phyloP scores from a whole-genome alignment of 92 coral and sea anemone genomes.

The Blastomussa wellsi region DNA sequence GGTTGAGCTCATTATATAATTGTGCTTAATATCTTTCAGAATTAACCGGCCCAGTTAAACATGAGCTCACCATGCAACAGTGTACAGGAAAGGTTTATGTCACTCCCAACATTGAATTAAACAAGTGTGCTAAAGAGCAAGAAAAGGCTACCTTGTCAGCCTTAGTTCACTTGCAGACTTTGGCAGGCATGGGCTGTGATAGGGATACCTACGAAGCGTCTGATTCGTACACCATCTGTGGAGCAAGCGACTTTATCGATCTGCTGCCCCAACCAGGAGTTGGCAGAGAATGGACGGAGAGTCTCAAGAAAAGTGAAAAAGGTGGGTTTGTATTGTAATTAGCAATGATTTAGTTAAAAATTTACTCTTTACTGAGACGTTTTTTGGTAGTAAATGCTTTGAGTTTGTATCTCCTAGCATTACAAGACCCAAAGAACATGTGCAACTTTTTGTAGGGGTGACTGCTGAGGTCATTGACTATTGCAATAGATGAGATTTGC shows the following conservation, averaged over 20 bases:
- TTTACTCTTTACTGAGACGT: background rate
- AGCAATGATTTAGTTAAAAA: background rate
- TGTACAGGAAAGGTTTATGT: conserved; percentile 75
- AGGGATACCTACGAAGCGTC: conserved; percentile 86
- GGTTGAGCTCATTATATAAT: background rate
- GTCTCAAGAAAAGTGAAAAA: conserved; percentile 22
- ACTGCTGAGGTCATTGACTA: too few relatives aligned
- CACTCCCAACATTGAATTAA: conserved; percentile 68
- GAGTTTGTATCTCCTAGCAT: too few relatives aligned
- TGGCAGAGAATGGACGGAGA: conserved; percentile 77
- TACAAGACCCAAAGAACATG: too few relatives aligned
- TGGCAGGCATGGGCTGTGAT: conserved; percentile 84
- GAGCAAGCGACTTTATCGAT: conserved; percentile 72
- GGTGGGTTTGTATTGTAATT: conserved; percentile 41
- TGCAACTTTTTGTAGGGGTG: too few relatives aligned
- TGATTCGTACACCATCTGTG: conserved; percentile 80
- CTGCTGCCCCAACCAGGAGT: conserved; percentile 77
- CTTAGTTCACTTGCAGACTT: conserved; percentile 59
- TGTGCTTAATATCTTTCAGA: conserved; percentile 40
- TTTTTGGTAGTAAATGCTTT: too few relatives aligned
- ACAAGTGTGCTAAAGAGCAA: conserved; percentile 64
- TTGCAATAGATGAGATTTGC: too few relatives aligned
- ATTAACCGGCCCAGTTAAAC: conserved; percentile 57
- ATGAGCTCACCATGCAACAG: conserved; percentile 51
- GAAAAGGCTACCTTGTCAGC: conserved; percentile 74